phyloP scores from a whole-genome alignment of 2,888 invertebrate species.

The Chromoteleia sp. region DNA sequence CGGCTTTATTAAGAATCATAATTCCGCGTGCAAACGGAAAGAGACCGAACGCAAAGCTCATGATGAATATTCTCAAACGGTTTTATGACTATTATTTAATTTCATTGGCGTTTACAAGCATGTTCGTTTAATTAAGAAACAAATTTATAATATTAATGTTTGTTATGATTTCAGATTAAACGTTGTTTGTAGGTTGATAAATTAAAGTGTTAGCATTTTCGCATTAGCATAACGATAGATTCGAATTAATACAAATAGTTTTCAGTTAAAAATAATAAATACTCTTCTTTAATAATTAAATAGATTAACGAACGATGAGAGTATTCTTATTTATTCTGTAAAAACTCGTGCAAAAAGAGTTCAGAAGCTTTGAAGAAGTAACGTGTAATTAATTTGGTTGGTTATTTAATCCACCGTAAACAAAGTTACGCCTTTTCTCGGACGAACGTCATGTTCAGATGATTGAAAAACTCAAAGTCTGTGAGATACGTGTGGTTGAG shows the following conservation, averaged over 20 bases:
- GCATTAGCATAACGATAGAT: no score
- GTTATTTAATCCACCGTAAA: no score
- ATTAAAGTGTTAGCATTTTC: no score
- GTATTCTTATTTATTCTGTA: no score
- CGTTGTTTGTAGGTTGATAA: background rate
- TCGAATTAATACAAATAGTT: no score
- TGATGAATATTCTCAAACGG: slow-evolving; percentile 30
- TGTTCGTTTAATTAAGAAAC: slow-evolving; percentile 1
- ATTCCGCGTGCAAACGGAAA: slow-evolving; percentile 29
- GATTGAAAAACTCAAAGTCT: background rate
- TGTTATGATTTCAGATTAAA: slow-evolving; percentile 16
- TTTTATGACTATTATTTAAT: slow-evolving; percentile 32
- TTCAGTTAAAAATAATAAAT: no score
- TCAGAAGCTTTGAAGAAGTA: no score
- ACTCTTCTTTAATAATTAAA: no score
- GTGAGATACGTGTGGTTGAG: background rate
- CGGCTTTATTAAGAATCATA: slow-evolving; percentile 53
- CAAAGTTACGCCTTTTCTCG: background rate
- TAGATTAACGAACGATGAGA: no score
- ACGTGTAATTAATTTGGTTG: no score
- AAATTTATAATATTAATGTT: slow-evolving; percentile 22
- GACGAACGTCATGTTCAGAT: slow-evolving; percentile 5
- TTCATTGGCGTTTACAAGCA: slow-evolving; percentile 3
- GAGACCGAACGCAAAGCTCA: slow-evolving; percentile 24
- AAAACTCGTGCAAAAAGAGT: no score